Evolutionary conservation across 2,797 vertebrate genomes (phyloP).

Genomic region (Manis crassicaudata): DNA sequence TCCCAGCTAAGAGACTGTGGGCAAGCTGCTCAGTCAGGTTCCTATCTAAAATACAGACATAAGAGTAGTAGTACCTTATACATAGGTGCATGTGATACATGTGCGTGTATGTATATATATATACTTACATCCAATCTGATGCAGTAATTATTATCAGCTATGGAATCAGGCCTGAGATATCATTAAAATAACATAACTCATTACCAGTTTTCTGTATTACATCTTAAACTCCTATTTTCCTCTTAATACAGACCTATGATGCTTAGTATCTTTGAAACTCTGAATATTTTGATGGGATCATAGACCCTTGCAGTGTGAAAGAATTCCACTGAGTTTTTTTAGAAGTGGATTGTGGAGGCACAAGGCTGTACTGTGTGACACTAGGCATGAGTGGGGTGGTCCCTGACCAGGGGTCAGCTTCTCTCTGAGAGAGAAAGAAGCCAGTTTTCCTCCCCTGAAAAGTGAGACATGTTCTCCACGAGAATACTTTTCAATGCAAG

Average conservation of each 20-base stretch:
- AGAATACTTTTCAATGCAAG: not conserved
- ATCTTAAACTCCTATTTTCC: not conserved
- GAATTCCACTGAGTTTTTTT: not conserved
- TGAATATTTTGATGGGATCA: not conserved
- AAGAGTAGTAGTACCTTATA: not conserved
- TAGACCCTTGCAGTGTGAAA: not conserved
- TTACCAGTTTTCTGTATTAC: not conserved
- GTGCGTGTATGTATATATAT: not conserved
- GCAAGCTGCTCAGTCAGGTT: not conserved
- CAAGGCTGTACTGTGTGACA: not conserved
- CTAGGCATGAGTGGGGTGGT: not conserved
- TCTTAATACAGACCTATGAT: not conserved
- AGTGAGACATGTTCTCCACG: not conserved
- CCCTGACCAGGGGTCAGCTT: not conserved
- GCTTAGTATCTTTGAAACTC: not conserved
- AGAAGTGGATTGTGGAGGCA: not conserved
- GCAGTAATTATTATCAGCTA: slow-evolving; percentile 31
- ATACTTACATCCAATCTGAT: not conserved
- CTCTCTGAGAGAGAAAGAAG: not conserved
- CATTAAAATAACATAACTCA: not conserved
- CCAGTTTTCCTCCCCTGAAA: not conserved
- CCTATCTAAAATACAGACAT: not conserved
- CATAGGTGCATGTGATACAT: not conserved
- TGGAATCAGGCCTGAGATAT: not conserved
- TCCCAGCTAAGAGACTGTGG: not conserved